Percentiles rank a stretch among this genome's conserved stretches.
These are phyloP conservation scores for Netelia virgata DNA, from an alignment of 2,888 invertebrate genomes.

Conservation along the genomic window DNA sequence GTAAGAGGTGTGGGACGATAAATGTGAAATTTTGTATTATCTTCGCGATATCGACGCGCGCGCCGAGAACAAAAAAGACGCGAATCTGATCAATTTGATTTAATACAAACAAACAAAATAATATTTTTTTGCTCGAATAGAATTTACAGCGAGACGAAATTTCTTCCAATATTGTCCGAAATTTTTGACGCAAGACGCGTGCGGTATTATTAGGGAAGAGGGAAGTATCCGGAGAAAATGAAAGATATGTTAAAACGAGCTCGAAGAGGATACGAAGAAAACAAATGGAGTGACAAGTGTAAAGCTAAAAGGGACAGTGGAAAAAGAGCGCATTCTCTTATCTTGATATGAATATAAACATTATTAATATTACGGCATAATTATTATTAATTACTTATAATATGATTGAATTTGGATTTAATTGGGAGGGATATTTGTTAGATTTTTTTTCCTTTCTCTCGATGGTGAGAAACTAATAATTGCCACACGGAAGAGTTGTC, in stretches of 20 bases:
- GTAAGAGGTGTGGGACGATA: not conserved
- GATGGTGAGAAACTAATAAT: constrained; percentile 47
- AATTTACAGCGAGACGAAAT: too few species aligned
- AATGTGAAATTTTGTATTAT: not conserved
- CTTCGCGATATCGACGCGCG: not conserved
- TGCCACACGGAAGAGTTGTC: constrained; percentile 47
- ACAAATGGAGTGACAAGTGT: not conserved
- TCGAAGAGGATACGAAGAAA: not conserved
- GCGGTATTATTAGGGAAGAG: not conserved
- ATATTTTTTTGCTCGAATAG: too few species aligned
- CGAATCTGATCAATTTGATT: not conserved
- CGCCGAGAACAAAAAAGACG: not conserved
- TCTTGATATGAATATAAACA: constrained; percentile 71
- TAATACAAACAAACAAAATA: too few species aligned
- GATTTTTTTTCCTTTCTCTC: constrained; percentile 25
- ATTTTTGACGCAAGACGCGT: too few species aligned
- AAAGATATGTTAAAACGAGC: not conserved
- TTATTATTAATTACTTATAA: constrained; percentile 65
- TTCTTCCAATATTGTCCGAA: too few species aligned
- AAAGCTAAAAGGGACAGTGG: constrained; percentile 17
- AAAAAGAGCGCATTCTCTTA: constrained; percentile 73
- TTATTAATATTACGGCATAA: constrained; percentile 73
- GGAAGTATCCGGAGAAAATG: constrained; percentile 13
- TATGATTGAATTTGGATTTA: constrained; percentile 44
- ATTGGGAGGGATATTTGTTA: constrained; percentile 11